These are phyloP conservation scores for Drosophila monieri DNA, from an alignment of 2,888 invertebrate genomes.

Conservation along the genomic window DNA sequence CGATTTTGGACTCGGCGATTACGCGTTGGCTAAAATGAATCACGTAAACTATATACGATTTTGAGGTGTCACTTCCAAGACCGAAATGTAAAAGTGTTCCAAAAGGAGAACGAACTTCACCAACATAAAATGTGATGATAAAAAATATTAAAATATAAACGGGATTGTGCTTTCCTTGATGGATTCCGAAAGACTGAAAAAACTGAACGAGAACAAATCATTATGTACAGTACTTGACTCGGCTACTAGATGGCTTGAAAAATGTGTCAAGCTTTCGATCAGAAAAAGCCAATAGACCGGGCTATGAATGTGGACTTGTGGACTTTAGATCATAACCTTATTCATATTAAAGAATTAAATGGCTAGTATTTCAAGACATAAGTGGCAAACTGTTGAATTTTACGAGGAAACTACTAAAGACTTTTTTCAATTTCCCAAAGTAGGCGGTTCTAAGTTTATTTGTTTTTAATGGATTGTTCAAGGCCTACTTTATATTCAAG, in stretches of 20 bases:
- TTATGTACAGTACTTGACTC: background rate
- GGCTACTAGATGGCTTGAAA: slow-evolving; percentile 18
- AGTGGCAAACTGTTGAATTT: too few species aligned
- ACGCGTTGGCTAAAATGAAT: background rate
- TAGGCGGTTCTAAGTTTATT: background rate
- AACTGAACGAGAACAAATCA: slow-evolving; percentile 6
- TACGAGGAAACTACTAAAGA: background rate
- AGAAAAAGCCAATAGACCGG: background rate
- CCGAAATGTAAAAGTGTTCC: background rate
- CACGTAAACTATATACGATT: background rate
- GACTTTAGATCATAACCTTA: background rate
- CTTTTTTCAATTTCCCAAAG: background rate
- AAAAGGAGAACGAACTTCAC: background rate
- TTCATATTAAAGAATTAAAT: background rate
- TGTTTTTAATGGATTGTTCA: background rate
- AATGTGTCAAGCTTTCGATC: background rate
- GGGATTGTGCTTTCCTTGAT: slow-evolving; percentile 11
- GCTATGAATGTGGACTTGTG: background rate
- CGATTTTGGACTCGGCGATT: background rate
- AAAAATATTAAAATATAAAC: slow-evolving; percentile 22
- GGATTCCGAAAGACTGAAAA: slow-evolving; percentile 29
- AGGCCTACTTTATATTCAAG: background rate
- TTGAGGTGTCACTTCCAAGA: background rate
- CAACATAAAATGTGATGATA: slow-evolving; percentile 5
- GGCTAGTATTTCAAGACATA: background rate